Percentiles rank a stretch among this genome's conserved stretches.
These are phyloP conservation scores for Misgurnus mizolepis DNA, from an alignment of 2,113 vertebrate species.

Conservation along the genomic window DNA sequence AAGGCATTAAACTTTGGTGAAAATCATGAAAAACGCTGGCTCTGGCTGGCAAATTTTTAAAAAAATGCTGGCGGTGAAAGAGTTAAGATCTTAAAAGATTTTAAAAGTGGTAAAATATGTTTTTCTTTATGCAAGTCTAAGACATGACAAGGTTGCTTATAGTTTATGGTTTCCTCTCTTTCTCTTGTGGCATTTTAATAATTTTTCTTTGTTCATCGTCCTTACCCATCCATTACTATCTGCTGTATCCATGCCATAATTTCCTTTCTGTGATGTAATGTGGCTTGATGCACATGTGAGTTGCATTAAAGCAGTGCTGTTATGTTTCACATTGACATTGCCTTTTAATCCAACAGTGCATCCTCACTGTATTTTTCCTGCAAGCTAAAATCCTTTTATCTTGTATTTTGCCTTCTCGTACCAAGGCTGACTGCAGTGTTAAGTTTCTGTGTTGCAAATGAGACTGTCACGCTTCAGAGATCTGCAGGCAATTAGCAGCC, in stretches of 20 bases:
- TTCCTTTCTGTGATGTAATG: not conserved
- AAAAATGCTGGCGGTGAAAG: no score
- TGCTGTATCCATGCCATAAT: not conserved
- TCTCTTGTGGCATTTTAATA: not conserved
- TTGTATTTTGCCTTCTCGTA: constrained; percentile 45
- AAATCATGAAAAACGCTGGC: no score
- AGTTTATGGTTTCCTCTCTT: not conserved
- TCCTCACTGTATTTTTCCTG: not conserved
- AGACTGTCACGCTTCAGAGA: constrained; percentile 40
- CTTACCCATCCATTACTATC: not conserved
- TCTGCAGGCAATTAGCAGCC: constrained; percentile 49
- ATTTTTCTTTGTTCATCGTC: not conserved
- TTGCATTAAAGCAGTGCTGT: constrained; percentile 4
- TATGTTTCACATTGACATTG: constrained; percentile 19
- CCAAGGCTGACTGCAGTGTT: constrained; percentile 37
- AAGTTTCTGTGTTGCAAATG: constrained; percentile 43
- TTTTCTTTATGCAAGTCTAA: no score
- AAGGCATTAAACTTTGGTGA: no score
- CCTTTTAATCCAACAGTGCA: constrained; percentile 22
- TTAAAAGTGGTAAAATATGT: no score
- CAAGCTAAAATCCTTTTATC: constrained; percentile 50
- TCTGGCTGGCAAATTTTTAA: no score
- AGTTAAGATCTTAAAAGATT: no score
- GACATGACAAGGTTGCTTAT: not conserved
- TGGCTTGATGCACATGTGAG: not conserved